Base-by-base conservation (phyloP, 2,888 invertebrate species). In the Lepas anatifera region DNA sequence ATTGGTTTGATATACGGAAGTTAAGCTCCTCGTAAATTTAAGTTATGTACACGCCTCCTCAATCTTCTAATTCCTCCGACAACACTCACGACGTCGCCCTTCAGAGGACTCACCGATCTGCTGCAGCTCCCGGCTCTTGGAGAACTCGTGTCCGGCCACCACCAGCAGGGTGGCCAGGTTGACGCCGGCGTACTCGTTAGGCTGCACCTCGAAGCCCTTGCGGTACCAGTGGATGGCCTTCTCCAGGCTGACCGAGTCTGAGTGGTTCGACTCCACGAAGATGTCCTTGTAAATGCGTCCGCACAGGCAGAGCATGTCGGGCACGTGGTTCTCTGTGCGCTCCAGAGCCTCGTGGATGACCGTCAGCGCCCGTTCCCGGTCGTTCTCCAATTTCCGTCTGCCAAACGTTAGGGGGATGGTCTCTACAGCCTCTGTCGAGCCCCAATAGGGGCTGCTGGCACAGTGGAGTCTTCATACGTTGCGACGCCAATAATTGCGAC, bases 111-210 rank as follows among this genome's bases (percentile, higher is more conserved):
- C 78, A 85, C 91, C 95, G 76, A 95, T 93, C 76, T 92, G 92
- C 77, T 93, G 93, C 35, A 95, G 81, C 79, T 95, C 95, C 78
- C 90, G 89, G 46, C 90, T 95, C 80, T 90, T 89, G 71, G 90
- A 89, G 78, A 99, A 95, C 78, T 95, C 93, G 80, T 95, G 93
- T 68, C 99, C 98, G 75, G 91, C 93, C 76, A 98, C 96, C 70
- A 98, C 96, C 71, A 99, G 83, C 52, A 99, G 83, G 1, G 99
- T 99, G 48, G 98, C 98, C 77, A 99, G 85, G 84, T 99, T 99
- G 73, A 99, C 97, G 70, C 98, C 99, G 37, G 98, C 97, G 82
- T 98, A 99, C 83, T 98, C 98, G 80, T 98, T 95, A 1, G 97
- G 98, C 79, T 98, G 97, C 67, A 96, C 90, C 81, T 97, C 95